These are phyloP conservation scores for Subacronicta megacephala DNA, from an alignment of 2,888 invertebrate species.

Conservation along the genomic window DNA sequence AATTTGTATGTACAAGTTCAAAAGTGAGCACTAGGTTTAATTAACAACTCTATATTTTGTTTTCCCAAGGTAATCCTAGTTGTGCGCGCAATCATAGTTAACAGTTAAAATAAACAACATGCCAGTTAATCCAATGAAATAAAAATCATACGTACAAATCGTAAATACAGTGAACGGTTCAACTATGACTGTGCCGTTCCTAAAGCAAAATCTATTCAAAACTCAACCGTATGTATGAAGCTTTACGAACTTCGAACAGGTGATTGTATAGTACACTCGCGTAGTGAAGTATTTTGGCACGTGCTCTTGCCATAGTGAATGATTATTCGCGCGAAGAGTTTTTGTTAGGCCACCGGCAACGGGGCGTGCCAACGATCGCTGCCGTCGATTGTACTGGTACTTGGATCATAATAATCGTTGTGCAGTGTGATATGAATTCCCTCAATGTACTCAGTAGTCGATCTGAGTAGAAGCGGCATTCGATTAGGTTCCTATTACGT, in stretches of 20 bases:
- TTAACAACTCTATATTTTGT: constrained; percentile 20
- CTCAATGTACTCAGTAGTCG: constrained; percentile 57
- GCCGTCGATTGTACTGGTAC: constrained; percentile 60
- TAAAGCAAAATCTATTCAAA: constrained; percentile 14
- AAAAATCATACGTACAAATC: constrained; percentile 50
- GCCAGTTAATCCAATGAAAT: constrained; percentile 50
- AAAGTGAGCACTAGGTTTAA: constrained; percentile 16
- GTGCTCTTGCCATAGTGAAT: constrained; percentile 55
- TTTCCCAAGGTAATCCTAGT: constrained; percentile 33
- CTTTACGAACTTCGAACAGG: constrained; percentile 3
- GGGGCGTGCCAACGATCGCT: constrained; percentile 58
- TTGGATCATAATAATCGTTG: constrained; percentile 72
- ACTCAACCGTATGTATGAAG: constrained; percentile 8
- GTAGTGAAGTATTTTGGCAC: constrained; percentile 56
- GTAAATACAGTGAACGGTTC: constrained; percentile 44
- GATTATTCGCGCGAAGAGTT: constrained; percentile 56
- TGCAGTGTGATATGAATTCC: constrained; percentile 71
- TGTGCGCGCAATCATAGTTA: constrained; percentile 30
- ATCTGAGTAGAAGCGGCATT: constrained; percentile 50
- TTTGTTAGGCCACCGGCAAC: constrained; percentile 56
- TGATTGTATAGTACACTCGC: constrained; percentile 21
- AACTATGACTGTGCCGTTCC: constrained; percentile 11
- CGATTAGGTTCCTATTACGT: constrained; percentile 42
- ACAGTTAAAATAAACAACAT: constrained; percentile 44
- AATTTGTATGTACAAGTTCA: neutral